These are phyloP conservation scores for Natator depressus DNA, from an alignment of 2,113 vertebrate genomes.

Conservation along the genomic window DNA sequence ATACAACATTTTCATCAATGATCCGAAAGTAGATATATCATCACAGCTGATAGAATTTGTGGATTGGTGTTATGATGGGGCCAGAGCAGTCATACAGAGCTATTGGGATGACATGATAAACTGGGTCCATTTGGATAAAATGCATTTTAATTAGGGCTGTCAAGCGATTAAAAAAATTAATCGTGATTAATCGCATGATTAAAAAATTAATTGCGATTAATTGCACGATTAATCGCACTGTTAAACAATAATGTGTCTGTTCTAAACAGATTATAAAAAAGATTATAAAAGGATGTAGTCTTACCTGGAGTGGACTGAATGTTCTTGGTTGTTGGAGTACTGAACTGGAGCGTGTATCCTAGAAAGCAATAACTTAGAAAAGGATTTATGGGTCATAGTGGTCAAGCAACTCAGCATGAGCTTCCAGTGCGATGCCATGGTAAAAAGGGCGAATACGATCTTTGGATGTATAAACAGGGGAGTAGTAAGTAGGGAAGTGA, in stretches of 20 bases:
- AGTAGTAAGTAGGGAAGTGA: background rate
- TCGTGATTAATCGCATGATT: too few species aligned
- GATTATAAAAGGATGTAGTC: background rate
- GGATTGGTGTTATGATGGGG: background rate
- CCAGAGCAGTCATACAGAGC: background rate
- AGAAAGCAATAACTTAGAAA: background rate
- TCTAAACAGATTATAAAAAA: background rate
- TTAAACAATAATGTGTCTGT: background rate
- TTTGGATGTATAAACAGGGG: background rate
- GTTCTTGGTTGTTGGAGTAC: rapidly evolving
- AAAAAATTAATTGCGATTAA: too few species aligned
- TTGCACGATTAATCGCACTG: too few species aligned
- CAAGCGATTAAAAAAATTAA: too few species aligned
- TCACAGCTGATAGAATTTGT: background rate
- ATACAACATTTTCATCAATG: background rate
- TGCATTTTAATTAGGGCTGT: background rate
- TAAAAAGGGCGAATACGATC: background rate
- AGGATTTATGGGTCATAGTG: background rate
- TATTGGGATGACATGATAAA: background rate
- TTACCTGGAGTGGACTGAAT: background rate
- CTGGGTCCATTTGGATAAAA: background rate
- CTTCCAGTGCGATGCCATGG: background rate
- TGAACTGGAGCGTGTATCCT: background rate
- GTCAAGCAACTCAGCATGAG: background rate
- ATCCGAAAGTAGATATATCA: background rate